Conservation (phyloP, 2,797 vertebrate genomes). For the Labeo calbasu region DNA sequence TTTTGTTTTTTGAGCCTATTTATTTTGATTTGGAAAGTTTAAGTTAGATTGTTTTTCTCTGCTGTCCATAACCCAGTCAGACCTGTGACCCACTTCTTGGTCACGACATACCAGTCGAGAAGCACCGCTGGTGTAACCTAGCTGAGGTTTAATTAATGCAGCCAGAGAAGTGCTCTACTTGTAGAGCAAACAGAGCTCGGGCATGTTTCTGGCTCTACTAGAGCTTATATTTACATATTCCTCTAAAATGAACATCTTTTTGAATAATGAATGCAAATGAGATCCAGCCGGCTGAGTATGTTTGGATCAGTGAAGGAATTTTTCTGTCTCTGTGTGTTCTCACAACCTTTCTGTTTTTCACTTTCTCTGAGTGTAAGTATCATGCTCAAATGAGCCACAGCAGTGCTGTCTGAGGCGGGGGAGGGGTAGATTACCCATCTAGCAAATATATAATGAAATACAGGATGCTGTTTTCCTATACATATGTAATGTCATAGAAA, state of each 20-base stretch:
- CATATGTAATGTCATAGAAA: not conserved
- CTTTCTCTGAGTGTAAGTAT: not conserved
- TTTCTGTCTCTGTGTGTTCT: conserved; percentile 11
- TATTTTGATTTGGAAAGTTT: not conserved
- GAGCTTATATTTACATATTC: conserved; percentile 52
- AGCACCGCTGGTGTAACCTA: not conserved
- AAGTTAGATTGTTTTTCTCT: not conserved
- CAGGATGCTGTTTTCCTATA: not conserved
- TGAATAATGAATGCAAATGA: conserved; percentile 59
- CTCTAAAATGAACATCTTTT: conserved; percentile 51
- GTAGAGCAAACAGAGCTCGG: conserved; percentile 16
- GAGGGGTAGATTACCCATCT: not conserved
- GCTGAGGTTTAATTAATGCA: conserved; percentile 32
- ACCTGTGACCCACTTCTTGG: conserved; percentile 9
- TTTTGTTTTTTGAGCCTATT: not conserved
- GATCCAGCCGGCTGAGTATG: conserved; percentile 8
- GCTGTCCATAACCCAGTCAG: not conserved
- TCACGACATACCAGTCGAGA: not conserved
- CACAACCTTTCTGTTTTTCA: conserved; percentile 9
- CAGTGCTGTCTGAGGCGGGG: not conserved
- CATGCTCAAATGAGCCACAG: conserved; percentile 30
- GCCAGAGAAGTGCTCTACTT: conserved; percentile 12
- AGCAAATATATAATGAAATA: conserved; percentile 18
- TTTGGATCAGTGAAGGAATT: conserved; percentile 31
- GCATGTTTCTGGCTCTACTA: conserved; percentile 13